phyloP scores from a whole-genome alignment of 2,888 invertebrate species.

The Orthosia gothica region DNA sequence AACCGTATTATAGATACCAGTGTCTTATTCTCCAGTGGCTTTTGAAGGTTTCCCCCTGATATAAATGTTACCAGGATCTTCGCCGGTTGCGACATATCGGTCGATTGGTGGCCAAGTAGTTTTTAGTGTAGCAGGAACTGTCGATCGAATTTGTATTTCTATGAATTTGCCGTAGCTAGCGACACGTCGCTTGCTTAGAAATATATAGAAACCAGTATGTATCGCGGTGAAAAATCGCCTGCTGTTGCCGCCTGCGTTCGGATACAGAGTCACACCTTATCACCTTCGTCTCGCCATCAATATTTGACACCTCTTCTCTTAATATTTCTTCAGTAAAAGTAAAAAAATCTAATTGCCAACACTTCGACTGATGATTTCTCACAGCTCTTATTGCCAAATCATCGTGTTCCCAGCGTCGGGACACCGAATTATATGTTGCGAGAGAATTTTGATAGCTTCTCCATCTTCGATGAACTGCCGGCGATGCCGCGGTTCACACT shows the following conservation, averaged over 20 bases:
- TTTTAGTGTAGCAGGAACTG: neutral
- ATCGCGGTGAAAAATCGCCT: no score
- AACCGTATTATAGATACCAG: no score
- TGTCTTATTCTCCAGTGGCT: no score
- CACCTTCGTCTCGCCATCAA: neutral
- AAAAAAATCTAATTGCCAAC: neutral
- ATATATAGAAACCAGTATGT: no score
- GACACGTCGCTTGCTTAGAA: no score
- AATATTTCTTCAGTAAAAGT: neutral
- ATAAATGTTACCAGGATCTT: no score
- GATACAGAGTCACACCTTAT: no score
- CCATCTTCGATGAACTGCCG: conserved; percentile 54
- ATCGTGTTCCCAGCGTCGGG: conserved; percentile 54
- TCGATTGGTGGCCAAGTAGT: neutral
- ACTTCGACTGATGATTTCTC: conserved; percentile 29
- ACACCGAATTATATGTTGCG: conserved; percentile 45
- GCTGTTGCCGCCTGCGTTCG: no score
- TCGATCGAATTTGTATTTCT: no score
- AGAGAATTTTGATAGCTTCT: conserved; percentile 43
- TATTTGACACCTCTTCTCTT: neutral
- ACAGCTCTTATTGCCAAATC: conserved; percentile 51
- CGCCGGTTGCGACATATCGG: neutral
- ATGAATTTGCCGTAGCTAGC: no score
- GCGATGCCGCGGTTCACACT: conserved; percentile 59
- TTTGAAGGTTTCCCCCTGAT: no score